A percentile compares a stretch with the other conserved stretches of the same genome.
phyloP scores from a whole-genome alignment of 2,113 vertebrate species.

The Meleagris gallopavo region DNA sequence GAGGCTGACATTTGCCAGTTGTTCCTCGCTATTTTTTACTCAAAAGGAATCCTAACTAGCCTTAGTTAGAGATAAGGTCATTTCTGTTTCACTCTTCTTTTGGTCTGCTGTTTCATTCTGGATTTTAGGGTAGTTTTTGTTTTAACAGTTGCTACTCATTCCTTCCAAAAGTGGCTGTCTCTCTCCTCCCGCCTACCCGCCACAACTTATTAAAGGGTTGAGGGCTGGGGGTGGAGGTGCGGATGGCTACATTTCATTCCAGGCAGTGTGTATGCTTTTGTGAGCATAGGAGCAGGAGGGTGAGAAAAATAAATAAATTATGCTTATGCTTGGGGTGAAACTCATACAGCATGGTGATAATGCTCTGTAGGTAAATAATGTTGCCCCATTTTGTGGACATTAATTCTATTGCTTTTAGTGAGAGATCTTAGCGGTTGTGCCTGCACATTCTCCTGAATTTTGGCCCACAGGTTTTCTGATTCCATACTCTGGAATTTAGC shows the following conservation, averaged over 20 bases:
- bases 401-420: accelerated
- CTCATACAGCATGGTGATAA: accelerated
- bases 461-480: background rate
- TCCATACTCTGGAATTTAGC: background rate
- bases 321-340: background rate
- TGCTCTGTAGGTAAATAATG: accelerated
- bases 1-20: slow-evolving; percentile 71
- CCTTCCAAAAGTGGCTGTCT: background rate
- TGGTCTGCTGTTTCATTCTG: background rate
- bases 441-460: background rate
- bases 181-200: background rate
- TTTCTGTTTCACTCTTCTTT: slow-evolving; percentile 28
- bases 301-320: background rate
- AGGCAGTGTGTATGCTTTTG: background rate
- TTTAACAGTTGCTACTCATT: slow-evolving; percentile 60
- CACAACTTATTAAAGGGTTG: background rate
- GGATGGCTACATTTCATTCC: background rate
- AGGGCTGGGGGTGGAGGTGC: background rate
- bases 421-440: too few relatives aligned
- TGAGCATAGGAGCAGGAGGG: background rate
- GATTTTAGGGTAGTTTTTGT: slow-evolving; percentile 54
- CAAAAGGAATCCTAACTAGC: slow-evolving; percentile 63
- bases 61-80: slow-evolving; percentile 46
- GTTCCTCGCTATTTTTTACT: slow-evolving; percentile 70
- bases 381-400: background rate